A percentile compares a stretch with the other conserved stretches of the same genome.
These are phyloP conservation scores for Scalopus aquaticus DNA, from an alignment of 2,113 vertebrate genomes.

Conservation along the genomic window DNA sequence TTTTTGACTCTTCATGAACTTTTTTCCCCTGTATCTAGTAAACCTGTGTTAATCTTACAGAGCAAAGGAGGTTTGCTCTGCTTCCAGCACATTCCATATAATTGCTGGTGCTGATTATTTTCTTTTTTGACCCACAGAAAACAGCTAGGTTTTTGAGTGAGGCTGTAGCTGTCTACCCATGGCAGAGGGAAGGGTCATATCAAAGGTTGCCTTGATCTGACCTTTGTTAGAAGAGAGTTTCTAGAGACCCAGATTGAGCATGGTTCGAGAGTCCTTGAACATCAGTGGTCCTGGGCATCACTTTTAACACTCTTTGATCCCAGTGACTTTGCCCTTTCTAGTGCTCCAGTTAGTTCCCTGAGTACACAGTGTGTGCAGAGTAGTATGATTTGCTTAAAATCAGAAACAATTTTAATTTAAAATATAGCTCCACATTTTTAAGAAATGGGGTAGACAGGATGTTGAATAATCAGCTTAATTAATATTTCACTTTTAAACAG, in stretches of 20 bases:
- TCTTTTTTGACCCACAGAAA: neutral
- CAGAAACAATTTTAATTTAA: neutral
- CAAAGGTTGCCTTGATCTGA: neutral
- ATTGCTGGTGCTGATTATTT: neutral
- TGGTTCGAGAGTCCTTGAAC: neutral
- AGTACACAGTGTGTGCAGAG: neutral
- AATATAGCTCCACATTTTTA: constrained; percentile 8
- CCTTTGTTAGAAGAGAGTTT: neutral
- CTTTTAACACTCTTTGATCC: neutral
- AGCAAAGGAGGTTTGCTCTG: neutral
- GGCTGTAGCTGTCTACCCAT: neutral
- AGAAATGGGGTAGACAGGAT: neutral
- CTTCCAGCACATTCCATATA: neutral
- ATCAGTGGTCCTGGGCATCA: neutral
- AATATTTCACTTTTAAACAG: constrained; percentile 24
- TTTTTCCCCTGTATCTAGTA: neutral
- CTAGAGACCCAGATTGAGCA: neutral
- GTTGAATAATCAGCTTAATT: neutral
- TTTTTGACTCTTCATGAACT: neutral
- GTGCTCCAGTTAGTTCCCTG: neutral
- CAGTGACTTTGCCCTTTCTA: neutral
- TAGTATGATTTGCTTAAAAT: neutral
- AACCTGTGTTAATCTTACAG: neutral
- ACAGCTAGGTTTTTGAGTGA: neutral
- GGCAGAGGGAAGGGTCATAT: neutral